Evolutionary conservation across 2,113 vertebrate genomes (phyloP).

Genomic region (Nymphicus hollandicus): DNA sequence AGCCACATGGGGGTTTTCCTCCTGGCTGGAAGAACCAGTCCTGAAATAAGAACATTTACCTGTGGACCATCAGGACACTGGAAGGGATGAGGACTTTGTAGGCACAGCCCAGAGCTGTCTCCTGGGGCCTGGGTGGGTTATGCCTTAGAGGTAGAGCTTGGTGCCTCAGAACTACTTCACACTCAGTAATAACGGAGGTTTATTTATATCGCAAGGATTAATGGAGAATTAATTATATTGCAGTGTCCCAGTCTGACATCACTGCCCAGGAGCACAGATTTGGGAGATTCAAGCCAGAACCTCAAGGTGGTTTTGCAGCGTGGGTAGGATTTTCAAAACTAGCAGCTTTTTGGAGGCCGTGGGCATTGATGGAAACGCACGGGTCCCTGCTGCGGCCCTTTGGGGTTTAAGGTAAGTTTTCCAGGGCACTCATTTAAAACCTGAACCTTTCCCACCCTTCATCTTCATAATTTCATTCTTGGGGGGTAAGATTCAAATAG

Average conservation of each 20-base stretch:
- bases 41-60: neutral
- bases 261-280: neutral
- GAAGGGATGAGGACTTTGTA: neutral
- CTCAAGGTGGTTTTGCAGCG: constrained; percentile 28
- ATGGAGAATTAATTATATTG: constrained; percentile 32
- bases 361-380: neutral
- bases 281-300: constrained; percentile 26
- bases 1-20: neutral
- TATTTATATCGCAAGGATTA: constrained; percentile 43
- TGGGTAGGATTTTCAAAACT: constrained; percentile 4
- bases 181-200: neutral
- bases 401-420: neutral
- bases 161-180: neutral
- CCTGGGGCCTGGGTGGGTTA: neutral
- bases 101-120: neutral
- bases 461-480: neutral
- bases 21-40: neutral
- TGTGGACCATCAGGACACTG: neutral
- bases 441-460: neutral
- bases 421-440: neutral
- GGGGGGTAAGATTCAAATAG: neutral
- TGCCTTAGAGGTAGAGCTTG: neutral
- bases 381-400: neutral
- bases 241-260: neutral
- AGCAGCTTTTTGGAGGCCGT: neutral